A percentile compares a stretch with the other conserved stretches of the same genome.
Conservation (phyloP, 2,797 vertebrate genomes). For the Channa striata region DNA sequence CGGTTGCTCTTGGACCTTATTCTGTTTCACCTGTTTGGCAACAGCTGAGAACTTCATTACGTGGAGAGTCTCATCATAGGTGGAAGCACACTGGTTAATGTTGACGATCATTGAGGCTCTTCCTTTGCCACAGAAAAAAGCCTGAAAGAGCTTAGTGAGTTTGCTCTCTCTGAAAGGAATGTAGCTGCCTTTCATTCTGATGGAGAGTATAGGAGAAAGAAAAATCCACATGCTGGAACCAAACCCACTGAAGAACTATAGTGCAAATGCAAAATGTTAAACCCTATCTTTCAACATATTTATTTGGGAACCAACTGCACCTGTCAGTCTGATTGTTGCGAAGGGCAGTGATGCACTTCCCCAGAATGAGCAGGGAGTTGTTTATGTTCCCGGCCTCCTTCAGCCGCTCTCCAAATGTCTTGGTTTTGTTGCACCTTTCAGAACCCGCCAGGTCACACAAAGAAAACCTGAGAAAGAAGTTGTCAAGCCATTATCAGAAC, state of each 20-base stretch:
- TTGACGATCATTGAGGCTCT: conserved; percentile 93
- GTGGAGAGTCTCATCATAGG: conserved; percentile 91
- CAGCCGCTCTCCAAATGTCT: conserved; percentile 89
- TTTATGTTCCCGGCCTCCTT: conserved; percentile 95
- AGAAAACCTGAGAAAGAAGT: conserved; percentile 82
- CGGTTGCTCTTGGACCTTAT: background rate
- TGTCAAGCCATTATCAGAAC: no score
- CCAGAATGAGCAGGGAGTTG: conserved; percentile 92
- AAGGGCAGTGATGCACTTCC: conserved; percentile 91
- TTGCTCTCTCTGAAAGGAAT: conserved; percentile 95
- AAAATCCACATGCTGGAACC: background rate
- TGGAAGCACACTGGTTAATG: conserved; percentile 91
- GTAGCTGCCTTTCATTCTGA: conserved; percentile 83
- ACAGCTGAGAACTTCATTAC: conserved; percentile 94
- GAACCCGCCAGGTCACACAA: conserved; percentile 94
- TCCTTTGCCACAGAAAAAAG: conserved; percentile 90
- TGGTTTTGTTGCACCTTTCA: conserved; percentile 92
- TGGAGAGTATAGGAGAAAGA: background rate
- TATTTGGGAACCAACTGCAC: conserved; percentile 63
- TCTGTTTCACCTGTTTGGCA: conserved; percentile 87
- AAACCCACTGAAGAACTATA: background rate
- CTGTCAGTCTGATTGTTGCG: conserved; percentile 87
- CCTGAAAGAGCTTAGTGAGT: conserved; percentile 92
- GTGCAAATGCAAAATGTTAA: background rate
- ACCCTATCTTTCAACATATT: background rate